Percentiles rank a stretch among this genome's conserved stretches.
These are phyloP conservation scores for Macrophya annulata DNA, from an alignment of 2,888 invertebrate genomes.

Conservation along the genomic window DNA sequence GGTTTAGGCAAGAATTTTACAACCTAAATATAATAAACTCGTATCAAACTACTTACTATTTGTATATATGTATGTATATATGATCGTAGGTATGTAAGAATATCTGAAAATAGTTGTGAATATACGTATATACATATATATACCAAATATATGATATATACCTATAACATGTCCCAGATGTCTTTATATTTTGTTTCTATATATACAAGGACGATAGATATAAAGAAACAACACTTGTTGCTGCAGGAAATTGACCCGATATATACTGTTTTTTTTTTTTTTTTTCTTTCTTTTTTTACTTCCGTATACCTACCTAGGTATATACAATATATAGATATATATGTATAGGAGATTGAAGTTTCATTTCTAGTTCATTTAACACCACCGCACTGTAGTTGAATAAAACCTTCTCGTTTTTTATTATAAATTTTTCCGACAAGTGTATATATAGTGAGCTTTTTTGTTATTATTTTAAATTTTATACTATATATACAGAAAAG, in stretches of 20 bases:
- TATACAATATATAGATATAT: too few species aligned
- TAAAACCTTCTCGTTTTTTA: neutral
- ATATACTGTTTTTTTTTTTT: neutral
- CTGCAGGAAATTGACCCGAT: neutral
- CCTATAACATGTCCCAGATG: neutral
- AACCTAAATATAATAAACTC: neutral
- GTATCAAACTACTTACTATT: neutral
- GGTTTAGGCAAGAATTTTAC: neutral
- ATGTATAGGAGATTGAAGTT: neutral
- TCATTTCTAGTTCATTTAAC: constrained; percentile 14
- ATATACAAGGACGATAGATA: neutral
- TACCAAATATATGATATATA: neutral
- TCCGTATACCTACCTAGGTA: too few species aligned
- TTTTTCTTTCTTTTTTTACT: neutral
- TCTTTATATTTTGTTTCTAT: neutral
- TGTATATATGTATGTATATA: neutral
- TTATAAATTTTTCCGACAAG: neutral
- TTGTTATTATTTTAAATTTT: too few species aligned
- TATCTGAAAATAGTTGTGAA: constrained; percentile 1
- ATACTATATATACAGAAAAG: too few species aligned
- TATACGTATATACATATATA: neutral
- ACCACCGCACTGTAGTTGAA: neutral
- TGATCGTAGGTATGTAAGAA: neutral
- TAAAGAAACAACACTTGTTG: constrained; percentile 45
- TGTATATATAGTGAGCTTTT: too few species aligned